Evolutionary conservation across 2,888 invertebrate species (phyloP).

Genomic region (Periphyllus acericola): DNA sequence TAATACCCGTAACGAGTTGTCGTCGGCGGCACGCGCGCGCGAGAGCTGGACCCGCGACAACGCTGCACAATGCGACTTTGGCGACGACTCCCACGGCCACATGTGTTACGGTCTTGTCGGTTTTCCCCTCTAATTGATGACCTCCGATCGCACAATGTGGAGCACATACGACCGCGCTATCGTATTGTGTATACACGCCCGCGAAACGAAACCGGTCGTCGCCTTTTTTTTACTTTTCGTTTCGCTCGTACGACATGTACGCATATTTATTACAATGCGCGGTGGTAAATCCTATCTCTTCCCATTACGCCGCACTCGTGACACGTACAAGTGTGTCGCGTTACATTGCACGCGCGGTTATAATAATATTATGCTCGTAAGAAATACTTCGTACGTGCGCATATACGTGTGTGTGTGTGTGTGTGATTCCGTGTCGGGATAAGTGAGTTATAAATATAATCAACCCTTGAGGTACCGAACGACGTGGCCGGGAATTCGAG

Average conservation of each 20-base stretch:
- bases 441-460: too few relatives aligned
- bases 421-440: too few relatives aligned
- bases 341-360: neutral
- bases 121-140: constrained; percentile 41
- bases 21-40: neutral
- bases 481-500: too few relatives aligned
- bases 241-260: neutral
- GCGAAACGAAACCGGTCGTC: constrained; percentile 14
- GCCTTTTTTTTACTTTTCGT: constrained; percentile 2
- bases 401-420: too few relatives aligned
- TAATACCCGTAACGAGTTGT: neutral
- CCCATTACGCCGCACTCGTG: neutral
- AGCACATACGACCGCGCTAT: neutral
- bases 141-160: constrained; percentile 27
- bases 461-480: too few relatives aligned
- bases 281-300: neutral
- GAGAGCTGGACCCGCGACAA: too few relatives aligned
- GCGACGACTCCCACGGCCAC: constrained; percentile 28
- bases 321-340: neutral
- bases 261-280: neutral
- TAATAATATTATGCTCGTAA: neutral
- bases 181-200: constrained; percentile 15
- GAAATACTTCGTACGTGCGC: too few relatives aligned
- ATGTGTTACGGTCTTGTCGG: neutral
- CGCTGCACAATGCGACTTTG: too few relatives aligned